Percentiles rank a stretch among this genome's conserved stretches.
These are phyloP conservation scores for Ctenicera cuprea DNA, from an alignment of 2,888 invertebrate genomes.

Conservation along the genomic window DNA sequence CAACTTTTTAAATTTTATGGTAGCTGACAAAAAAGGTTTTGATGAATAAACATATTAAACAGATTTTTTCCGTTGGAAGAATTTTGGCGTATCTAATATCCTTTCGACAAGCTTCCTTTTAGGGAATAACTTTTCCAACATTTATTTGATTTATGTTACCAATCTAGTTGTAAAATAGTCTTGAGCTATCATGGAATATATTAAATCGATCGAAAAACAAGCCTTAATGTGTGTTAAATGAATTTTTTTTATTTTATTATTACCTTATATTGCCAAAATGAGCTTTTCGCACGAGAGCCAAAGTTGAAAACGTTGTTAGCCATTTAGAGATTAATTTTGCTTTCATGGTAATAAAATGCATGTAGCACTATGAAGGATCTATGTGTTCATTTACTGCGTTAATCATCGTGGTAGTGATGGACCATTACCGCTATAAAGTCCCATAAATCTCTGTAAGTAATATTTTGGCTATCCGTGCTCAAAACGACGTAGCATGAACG, in stretches of 20 bases:
- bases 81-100: slow-evolving; percentile 21
- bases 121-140: not conserved
- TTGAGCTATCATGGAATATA: slow-evolving; percentile 19
- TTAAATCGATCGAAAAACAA: slow-evolving; percentile 28
- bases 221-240: slow-evolving; percentile 20
- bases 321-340: slow-evolving; percentile 25
- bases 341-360: slow-evolving; percentile 21
- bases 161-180: slow-evolving; percentile 29
- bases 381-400: slow-evolving; percentile 31
- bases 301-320: not conserved
- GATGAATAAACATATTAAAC: slow-evolving; percentile 12
- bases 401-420: slow-evolving; percentile 41
- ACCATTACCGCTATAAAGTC: slow-evolving; percentile 43
- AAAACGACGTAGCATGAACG: slow-evolving; percentile 45
- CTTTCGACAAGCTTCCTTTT: slow-evolving; percentile 23
- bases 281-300: not conserved
- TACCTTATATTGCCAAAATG: not conserved
- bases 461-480: slow-evolving; percentile 55
- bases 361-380: slow-evolving; percentile 30
- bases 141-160: slow-evolving; percentile 10
- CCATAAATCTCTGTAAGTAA: slow-evolving; percentile 55
- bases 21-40: slow-evolving; percentile 15
- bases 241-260: slow-evolving; percentile 5
- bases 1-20: slow-evolving; percentile 26
- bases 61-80: not conserved